These are phyloP conservation scores for Lobophora halterata DNA, from an alignment of 2,888 invertebrate species.

Conservation along the genomic window DNA sequence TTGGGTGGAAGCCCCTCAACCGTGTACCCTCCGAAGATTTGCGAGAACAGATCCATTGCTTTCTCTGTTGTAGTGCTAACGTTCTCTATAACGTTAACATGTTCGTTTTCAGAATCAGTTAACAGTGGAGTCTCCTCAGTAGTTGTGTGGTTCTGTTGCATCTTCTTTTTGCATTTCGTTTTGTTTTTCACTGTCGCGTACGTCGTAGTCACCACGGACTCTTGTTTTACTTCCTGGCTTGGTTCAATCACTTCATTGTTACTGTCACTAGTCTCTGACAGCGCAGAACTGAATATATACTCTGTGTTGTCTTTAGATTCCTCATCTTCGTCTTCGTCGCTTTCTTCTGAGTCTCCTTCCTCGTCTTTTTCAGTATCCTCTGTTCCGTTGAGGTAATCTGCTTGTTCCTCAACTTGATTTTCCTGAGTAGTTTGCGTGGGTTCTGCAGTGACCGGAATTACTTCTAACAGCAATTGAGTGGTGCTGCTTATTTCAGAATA, in stretches of 20 bases:
- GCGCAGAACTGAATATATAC: constrained; percentile 52
- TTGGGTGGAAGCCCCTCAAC: constrained; percentile 12
- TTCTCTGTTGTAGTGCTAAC: constrained; percentile 39
- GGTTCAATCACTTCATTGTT: constrained; percentile 37
- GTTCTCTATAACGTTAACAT: constrained; percentile 25
- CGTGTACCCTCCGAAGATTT: constrained; percentile 43
- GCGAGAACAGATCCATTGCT: constrained; percentile 51
- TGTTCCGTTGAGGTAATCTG: constrained; percentile 14
- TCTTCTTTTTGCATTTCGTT: constrained; percentile 71
- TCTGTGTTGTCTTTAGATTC: constrained; percentile 54
- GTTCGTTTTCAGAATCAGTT: constrained; percentile 11
- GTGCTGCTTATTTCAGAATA: constrained; percentile 28
- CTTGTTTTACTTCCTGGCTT: constrained; percentile 43
- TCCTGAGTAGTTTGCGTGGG: constrained; percentile 38
- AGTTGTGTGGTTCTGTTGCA: constrained; percentile 42
- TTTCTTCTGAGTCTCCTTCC: constrained; percentile 22
- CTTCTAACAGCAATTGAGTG: constrained; percentile 26
- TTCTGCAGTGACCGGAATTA: constrained; percentile 23
- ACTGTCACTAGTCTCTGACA: constrained; percentile 31
- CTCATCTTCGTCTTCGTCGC: constrained; percentile 28
- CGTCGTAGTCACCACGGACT: constrained; percentile 38
- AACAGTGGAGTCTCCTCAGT: constrained; percentile 27
- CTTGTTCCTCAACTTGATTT: constrained; percentile 36
- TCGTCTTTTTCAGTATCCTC: constrained; percentile 19
- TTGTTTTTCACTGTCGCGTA: constrained; percentile 53